Base-by-base conservation (phyloP, 2,113 vertebrate genomes). In the Anhinga rufa region DNA sequence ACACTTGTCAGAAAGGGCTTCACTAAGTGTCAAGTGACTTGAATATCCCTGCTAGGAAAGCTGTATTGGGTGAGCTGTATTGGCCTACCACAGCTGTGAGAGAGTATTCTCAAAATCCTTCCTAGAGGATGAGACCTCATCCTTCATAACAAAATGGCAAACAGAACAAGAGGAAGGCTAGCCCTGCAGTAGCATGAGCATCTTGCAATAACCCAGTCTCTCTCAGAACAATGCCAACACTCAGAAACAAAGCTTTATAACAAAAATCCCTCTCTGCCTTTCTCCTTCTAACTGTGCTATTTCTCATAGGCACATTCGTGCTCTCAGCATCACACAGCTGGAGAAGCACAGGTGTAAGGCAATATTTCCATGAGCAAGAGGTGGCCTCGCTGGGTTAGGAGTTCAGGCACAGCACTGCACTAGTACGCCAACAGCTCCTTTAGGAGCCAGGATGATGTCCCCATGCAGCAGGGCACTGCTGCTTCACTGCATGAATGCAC, bases 351-450 rank as follows among this genome's bases (percentile, higher is more conserved):
- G 17, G 17, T 12, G 65, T 44, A 49, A 68, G 12, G n/a, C 34
- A 60, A n/a, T 36, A 17, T 25, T n/a, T 58, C 64, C 44, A n/a
- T 9, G 8, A 49, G 38, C 70, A 38, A 15, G 28, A 62, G 65
- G 14, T n/a, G 54, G 28, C 49, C 28, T 68, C 32, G 22, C 28
- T 26, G 28, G 12, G 15, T 38, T 49, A 61, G 49, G 31, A 54
- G 8, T 22, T 76, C 26, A 55, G n/a, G 8, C 57, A 65, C 4
- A 4, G 22, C 55, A 40, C 22, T 18, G 57, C 14, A 26, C 51
- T 17, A 19, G 26, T 14, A 31, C 3, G 1, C 26, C 49, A 60
- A 34, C 20, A 36, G 36, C n/a, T 71, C 2, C 0, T 31, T 51
- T 32, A 24, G 77, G 36, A 83, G 14, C 51, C 4, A 1, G 25